Conservation (phyloP, 2,113 vertebrate species). For the Pardalotus punctatus region DNA sequence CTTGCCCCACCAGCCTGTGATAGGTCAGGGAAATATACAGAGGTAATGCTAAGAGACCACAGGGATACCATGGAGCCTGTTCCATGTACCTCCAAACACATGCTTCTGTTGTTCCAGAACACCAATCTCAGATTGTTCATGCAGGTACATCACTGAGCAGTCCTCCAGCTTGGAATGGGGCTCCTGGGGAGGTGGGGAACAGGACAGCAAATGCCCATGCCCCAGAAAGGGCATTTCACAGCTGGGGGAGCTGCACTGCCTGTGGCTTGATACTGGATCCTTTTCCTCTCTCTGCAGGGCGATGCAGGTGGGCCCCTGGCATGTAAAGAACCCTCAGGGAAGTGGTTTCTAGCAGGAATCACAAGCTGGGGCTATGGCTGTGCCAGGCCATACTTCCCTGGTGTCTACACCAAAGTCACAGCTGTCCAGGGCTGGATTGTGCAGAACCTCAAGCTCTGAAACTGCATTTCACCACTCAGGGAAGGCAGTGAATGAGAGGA, state of each 20-base stretch:
- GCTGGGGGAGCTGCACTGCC: not conserved
- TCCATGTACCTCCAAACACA: not conserved
- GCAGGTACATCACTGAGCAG: not conserved
- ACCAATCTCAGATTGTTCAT: not conserved
- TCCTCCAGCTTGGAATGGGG: not conserved
- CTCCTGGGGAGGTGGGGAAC: not conserved
- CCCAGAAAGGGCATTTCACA: not conserved
- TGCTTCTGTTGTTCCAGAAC: not conserved
- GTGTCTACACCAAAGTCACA: slow-evolving; percentile 89
- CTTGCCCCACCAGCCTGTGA: not conserved
- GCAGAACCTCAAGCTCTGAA: slow-evolving; percentile 79
- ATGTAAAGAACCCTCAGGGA: slow-evolving; percentile 83
- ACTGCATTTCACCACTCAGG: not conserved
- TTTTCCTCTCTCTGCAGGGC: slow-evolving; percentile 73
- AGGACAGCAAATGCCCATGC: not conserved
- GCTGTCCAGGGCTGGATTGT: slow-evolving; percentile 87
- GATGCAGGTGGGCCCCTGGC: slow-evolving; percentile 92
- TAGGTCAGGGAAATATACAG: not conserved
- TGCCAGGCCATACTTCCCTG: slow-evolving; percentile 84
- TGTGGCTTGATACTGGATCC: not conserved
- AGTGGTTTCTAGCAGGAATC: slow-evolving; percentile 94
- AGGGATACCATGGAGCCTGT: not conserved
- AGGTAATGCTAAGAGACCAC: not conserved
- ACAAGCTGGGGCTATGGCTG: slow-evolving; percentile 97
- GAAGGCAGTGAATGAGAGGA: not conserved